These are phyloP conservation scores for Watsonalla cultraria DNA, from an alignment of 2,888 invertebrate genomes.

Conservation along the genomic window DNA sequence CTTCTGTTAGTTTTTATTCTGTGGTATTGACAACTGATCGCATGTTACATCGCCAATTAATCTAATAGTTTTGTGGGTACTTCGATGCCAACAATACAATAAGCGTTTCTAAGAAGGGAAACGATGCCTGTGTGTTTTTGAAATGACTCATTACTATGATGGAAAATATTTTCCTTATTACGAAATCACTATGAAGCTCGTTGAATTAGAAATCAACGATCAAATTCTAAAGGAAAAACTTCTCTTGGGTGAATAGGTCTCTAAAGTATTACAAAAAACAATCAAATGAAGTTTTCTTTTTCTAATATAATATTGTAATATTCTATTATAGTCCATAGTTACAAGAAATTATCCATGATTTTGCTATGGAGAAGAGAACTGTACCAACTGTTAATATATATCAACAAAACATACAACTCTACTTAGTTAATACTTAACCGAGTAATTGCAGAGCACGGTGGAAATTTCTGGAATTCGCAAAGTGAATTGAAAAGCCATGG, in stretches of 20 bases:
- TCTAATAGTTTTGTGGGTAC: conserved; percentile 32
- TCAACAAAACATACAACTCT: too few species aligned
- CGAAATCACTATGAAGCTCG: neutral
- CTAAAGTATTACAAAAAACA: too few species aligned
- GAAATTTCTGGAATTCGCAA: conserved; percentile 31
- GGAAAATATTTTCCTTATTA: neutral
- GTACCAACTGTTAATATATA: too few species aligned
- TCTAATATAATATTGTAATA: too few species aligned
- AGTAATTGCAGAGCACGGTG: conserved; percentile 2
- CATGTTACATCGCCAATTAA: conserved; percentile 29
- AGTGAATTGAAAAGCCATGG: conserved; percentile 45
- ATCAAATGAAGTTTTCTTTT: too few species aligned
- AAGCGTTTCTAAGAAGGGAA: conserved; percentile 17
- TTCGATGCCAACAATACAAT: conserved; percentile 12
- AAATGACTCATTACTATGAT: neutral
- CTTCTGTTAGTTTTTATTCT: too few species aligned
- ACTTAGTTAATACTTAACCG: conserved; percentile 8
- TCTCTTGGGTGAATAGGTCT: neutral
- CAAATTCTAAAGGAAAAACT: neutral
- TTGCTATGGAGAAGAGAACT: too few species aligned
- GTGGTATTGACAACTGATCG: conserved; percentile 48
- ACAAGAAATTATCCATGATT: too few species aligned
- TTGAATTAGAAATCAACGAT: neutral
- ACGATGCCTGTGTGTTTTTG: conserved; percentile 2
- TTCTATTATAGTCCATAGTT: too few species aligned